Percentiles rank a stretch among this genome's conserved stretches.
Conservation (phyloP, 2,888 invertebrate species). For the Dasypolia templi region DNA sequence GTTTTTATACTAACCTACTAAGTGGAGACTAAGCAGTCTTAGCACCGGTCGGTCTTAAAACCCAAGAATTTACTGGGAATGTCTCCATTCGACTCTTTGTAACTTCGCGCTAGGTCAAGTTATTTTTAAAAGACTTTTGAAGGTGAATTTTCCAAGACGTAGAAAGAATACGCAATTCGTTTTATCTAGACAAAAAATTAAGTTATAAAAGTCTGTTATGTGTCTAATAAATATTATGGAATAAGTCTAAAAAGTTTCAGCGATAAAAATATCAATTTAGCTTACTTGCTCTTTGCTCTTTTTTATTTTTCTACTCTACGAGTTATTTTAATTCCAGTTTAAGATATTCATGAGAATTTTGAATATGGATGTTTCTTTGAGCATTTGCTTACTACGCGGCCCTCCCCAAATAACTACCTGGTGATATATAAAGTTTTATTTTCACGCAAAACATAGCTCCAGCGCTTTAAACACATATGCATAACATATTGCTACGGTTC, state of each 20-base stretch:
- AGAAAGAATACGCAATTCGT: conserved; percentile 4
- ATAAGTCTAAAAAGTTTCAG: conserved; percentile 28
- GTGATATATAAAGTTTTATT: too few species aligned
- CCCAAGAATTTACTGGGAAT: background rate
- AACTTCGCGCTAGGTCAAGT: conserved; percentile 5
- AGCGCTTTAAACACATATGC: too few species aligned
- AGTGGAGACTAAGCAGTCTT: background rate
- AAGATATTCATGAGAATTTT: conserved; percentile 18
- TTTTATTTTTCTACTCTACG: conserved; percentile 22
- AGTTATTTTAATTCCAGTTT: background rate
- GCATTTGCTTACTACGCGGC: too few species aligned
- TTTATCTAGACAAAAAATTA: conserved; percentile 10
- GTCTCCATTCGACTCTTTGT: background rate
- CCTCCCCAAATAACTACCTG: too few species aligned
- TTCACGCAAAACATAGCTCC: too few species aligned
- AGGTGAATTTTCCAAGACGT: conserved; percentile 13
- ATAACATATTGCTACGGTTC: too few species aligned
- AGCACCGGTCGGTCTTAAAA: background rate
- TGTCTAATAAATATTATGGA: conserved; percentile 21
- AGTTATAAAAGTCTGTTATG: conserved; percentile 14
- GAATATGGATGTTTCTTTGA: too few species aligned
- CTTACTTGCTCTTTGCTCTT: background rate
- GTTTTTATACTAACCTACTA: background rate
- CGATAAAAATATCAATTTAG: conserved; percentile 30
- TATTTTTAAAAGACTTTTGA: conserved; percentile 25